phyloP scores from a whole-genome alignment of 1,140 invertebrate genomes.

The Drosophila nikananu region DNA sequence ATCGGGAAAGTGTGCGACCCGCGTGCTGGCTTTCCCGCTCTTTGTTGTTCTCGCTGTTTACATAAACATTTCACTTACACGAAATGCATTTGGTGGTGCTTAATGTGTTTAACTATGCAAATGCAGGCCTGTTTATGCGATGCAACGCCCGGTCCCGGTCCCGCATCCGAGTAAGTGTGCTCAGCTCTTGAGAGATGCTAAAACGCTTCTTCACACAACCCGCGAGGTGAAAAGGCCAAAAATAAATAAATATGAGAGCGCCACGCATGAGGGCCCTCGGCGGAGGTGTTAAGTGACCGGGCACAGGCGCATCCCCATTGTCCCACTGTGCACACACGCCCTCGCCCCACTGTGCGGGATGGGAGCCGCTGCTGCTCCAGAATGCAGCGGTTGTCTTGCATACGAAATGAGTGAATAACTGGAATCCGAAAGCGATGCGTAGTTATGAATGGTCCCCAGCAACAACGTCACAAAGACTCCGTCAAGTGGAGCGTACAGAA shows the following conservation, averaged over 20 bases:
- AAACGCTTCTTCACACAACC: conserved; percentile 68
- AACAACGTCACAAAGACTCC: conserved; percentile 29
- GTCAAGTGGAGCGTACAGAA: conserved; percentile 63
- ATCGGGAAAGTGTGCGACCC: conserved; percentile 7
- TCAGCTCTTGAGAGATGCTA: conserved; percentile 74
- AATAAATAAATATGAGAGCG: conserved; percentile 81
- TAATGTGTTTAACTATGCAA: conserved; percentile 81
- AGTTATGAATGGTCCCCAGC: conserved; percentile 69
- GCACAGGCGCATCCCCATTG: not conserved
- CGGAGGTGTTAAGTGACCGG: conserved; percentile 64
- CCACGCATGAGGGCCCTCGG: conserved; percentile 58
- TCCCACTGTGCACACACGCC: conserved; percentile 17
- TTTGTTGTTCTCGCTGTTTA: conserved; percentile 58
- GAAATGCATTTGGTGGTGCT: conserved; percentile 59
- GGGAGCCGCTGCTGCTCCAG: conserved; percentile 58
- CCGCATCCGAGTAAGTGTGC: conserved; percentile 36
- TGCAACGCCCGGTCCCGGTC: conserved; percentile 15
- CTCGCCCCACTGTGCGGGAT: conserved; percentile 58
- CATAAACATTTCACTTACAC: conserved; percentile 75
- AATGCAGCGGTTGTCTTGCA: conserved; percentile 69
- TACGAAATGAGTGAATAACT: conserved; percentile 75
- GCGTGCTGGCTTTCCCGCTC: conserved; percentile 34
- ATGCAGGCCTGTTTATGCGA: conserved; percentile 66
- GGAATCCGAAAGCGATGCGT: conserved; percentile 67
- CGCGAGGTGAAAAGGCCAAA: conserved; percentile 67